These are phyloP conservation scores for Elgonia sp. DNA, from an alignment of 2,888 invertebrate genomes.

Conservation along the genomic window DNA sequence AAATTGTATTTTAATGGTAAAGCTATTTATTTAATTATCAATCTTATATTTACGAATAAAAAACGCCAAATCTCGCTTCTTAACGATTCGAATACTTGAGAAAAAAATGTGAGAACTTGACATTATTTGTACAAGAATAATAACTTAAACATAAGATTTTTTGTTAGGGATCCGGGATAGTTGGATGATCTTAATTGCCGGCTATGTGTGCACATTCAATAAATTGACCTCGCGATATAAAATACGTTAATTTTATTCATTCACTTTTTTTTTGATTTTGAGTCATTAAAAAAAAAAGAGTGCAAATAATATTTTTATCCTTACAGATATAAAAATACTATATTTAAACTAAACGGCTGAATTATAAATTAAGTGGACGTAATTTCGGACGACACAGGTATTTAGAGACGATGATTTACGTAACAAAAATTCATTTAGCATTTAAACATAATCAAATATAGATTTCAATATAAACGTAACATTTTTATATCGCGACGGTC, in stretches of 20 bases:
- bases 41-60: conserved; percentile 71
- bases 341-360: conserved; percentile 6
- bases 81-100: conserved; percentile 78
- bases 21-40: conserved; percentile 69
- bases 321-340: too few species aligned
- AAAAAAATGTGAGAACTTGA: conserved; percentile 78
- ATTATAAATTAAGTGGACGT: not conserved
- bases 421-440: not conserved
- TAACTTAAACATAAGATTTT: conserved; percentile 82
- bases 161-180: conserved; percentile 26
- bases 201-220: not conserved
- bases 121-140: conserved; percentile 82
- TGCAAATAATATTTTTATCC: too few species aligned
- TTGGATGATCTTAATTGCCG: conserved; percentile 10
- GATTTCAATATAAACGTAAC: not conserved
- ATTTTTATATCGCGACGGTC: conserved; percentile 5
- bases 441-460: conserved; percentile 30
- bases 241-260: not conserved
- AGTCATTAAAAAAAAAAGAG: too few species aligned
- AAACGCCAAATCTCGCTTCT: conserved; percentile 70
- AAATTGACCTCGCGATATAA: not conserved
- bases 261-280: too few species aligned
- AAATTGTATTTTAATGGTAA: conserved; percentile 29
- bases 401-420: not conserved
- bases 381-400: too few species aligned